Evolutionary conservation across 64 coral and sea anemone genomes (phyloP).

Genomic region (Astreopora myriophthalma): DNA sequence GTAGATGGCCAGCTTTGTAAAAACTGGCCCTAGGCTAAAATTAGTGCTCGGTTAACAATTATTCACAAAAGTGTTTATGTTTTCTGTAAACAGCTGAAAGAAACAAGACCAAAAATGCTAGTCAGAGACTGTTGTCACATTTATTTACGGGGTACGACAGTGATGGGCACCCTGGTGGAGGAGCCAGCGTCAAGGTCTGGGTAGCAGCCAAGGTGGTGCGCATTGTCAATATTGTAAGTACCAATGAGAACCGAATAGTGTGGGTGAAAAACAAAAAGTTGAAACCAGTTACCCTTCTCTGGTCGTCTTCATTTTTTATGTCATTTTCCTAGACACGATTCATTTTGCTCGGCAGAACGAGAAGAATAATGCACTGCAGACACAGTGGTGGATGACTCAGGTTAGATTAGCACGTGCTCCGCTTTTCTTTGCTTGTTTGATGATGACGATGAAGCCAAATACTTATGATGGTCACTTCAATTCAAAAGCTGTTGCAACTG

Average conservation of each 20-base stretch:
- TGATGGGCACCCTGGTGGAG: conserved; percentile 73
- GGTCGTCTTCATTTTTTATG: background rate
- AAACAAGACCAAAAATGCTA: background rate
- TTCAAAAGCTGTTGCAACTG: too few species aligned
- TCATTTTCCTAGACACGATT: background rate
- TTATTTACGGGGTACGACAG: conserved; percentile 68
- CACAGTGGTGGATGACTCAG: conserved; percentile 90
- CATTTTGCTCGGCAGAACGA: conserved; percentile 2
- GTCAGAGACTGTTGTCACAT: conserved; percentile 60
- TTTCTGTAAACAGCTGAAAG: background rate
- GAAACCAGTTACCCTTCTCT: background rate
- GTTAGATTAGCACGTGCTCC: background rate
- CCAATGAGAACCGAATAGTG: background rate
- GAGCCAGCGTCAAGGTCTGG: conserved; percentile 62
- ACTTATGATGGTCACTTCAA: too few species aligned
- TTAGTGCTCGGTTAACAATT: background rate
- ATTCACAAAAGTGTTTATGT: background rate
- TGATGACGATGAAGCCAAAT: background rate
- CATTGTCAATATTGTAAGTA: conserved; percentile 81
- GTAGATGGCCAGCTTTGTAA: too few species aligned
- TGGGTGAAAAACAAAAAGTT: background rate
- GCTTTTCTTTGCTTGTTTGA: background rate
- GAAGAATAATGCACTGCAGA: conserved; percentile 53
- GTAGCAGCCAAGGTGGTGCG: conserved; percentile 83
- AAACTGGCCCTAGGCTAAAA: too few species aligned